Conservation (phyloP, 2,113 vertebrate species). For the Piaya cayana region DNA sequence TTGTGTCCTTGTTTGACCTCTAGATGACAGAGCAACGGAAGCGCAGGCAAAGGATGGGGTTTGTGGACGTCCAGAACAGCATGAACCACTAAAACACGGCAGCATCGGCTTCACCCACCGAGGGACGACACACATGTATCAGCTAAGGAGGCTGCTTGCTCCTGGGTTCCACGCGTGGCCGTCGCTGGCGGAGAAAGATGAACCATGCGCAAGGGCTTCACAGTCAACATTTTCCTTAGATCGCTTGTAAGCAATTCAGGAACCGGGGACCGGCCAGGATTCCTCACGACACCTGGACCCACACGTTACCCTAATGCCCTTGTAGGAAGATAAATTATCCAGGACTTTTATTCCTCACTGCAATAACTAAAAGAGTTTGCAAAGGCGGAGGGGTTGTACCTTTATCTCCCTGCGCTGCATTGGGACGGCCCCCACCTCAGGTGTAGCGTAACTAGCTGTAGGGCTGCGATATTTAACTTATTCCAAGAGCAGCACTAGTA, state of each 20-base stretch:
- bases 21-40: conserved; percentile 99
- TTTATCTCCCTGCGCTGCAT: conserved; percentile 65
- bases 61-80: conserved; percentile 89
- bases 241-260: background rate
- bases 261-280: background rate
- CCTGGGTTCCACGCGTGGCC: background rate
- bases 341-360: conserved; percentile 42
- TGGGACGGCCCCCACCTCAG: background rate
- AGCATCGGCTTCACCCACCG: background rate
- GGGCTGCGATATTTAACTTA: conserved; percentile 75
- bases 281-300: background rate
- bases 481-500: conserved; percentile 32
- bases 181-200: background rate
- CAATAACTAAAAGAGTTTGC: conserved; percentile 61
- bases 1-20: background rate
- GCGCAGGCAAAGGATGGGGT: conserved; percentile 93
- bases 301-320: conserved; percentile 38
- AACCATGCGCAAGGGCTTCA: background rate
- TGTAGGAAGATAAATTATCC: conserved; percentile 30
- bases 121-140: background rate
- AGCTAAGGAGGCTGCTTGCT: background rate
- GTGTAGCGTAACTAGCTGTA: conserved; percentile 44
- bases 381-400: conserved; percentile 21
- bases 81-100: conserved; percentile 70
- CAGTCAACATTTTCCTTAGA: background rate